Conservation (phyloP, 2,113 vertebrate species). For the Camelus dromedarius region DNA sequence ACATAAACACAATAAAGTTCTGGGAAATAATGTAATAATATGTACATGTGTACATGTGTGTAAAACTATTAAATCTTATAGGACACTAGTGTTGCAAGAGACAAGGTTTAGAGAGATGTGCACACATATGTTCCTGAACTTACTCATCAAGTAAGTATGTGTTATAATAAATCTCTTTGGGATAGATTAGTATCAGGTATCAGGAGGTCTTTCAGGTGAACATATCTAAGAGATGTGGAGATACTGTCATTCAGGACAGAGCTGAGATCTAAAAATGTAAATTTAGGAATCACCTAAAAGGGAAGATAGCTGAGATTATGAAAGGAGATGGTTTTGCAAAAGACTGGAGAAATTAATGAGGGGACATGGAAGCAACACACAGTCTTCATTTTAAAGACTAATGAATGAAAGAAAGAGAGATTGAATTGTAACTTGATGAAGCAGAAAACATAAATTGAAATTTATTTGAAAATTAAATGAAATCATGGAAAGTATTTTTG, state of each 20-base stretch:
- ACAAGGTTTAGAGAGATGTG: neutral
- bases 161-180: neutral
- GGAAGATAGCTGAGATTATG: neutral
- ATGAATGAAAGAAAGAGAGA: neutral
- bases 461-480: too few relatives aligned
- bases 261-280: neutral
- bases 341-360: neutral
- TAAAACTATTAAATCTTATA: conserved; percentile 4
- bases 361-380: neutral
- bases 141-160: neutral
- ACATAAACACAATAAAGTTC: conserved; percentile 36
- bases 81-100: neutral
- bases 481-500: conserved; percentile 36
- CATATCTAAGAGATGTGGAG: neutral
- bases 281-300: neutral
- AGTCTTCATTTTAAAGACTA: neutral
- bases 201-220: neutral
- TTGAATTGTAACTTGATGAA: neutral
- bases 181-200: neutral
- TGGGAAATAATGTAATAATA: neutral
- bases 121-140: neutral
- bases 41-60: neutral
- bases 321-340: neutral
- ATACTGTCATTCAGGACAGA: neutral
- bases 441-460: neutral